These are phyloP conservation scores for Tamandua tetradactyla DNA, from an alignment of 2,797 vertebrate genomes.

Conservation along the genomic window DNA sequence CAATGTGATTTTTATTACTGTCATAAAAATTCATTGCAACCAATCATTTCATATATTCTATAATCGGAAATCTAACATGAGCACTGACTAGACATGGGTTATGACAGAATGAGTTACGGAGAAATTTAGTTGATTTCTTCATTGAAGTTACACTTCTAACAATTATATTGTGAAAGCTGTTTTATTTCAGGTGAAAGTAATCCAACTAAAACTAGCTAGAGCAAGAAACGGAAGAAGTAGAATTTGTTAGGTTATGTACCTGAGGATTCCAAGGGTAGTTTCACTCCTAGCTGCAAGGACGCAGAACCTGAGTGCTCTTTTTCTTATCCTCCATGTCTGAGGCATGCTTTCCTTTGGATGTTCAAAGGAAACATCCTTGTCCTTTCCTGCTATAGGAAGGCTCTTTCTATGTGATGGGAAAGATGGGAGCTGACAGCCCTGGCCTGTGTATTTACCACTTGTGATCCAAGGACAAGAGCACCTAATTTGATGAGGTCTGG, in stretches of 20 bases:
- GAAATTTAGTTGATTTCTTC: not conserved
- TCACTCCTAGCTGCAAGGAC: not conserved
- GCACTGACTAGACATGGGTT: not conserved
- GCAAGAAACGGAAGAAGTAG: not conserved
- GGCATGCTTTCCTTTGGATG: not conserved
- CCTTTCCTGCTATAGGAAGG: not conserved
- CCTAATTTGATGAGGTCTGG: not conserved
- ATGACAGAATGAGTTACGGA: not conserved
- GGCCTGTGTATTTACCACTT: not conserved
- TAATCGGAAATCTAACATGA: not conserved
- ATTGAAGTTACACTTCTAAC: not conserved
- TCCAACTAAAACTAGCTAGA: not conserved
- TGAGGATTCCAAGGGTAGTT: not conserved
- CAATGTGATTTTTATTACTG: not conserved
- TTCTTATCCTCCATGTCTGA: fast-evolving
- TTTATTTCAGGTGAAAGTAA: not conserved
- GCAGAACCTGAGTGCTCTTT: fast-evolving
- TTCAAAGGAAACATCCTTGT: too few species aligned
- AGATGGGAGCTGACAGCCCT: not conserved
- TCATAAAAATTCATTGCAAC: not conserved
- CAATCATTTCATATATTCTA: not conserved
- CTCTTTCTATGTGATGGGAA: not conserved
- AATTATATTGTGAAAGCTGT: not conserved
- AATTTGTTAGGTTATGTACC: too few species aligned
- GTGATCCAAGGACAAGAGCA: not conserved